Evolutionary conservation across 1,140 invertebrate species (phyloP).

Genomic region (Zaprionus africanus): DNA sequence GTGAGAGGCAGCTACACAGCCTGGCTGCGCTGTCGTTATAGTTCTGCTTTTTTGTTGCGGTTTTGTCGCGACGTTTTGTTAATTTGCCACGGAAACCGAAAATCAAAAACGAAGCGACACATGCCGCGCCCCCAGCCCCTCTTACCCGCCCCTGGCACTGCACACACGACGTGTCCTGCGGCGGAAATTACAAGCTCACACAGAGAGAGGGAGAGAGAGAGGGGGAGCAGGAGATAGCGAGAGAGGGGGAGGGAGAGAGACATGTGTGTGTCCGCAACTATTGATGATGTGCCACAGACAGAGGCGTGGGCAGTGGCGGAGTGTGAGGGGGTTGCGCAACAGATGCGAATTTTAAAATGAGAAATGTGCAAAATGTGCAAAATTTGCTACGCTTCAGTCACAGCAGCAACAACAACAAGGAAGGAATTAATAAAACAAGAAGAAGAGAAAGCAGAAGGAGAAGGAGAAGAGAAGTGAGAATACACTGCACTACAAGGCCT

Average conservation of each 20-base stretch:
- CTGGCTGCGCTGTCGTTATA: constrained; percentile 24
- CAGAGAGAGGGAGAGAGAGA: constrained; percentile 3
- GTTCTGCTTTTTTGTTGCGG: constrained; percentile 55
- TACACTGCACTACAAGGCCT: too few species aligned
- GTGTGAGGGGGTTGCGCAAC: constrained; percentile 27
- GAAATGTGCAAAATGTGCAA: constrained; percentile 54
- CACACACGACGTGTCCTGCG: constrained; percentile 54
- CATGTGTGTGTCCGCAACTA: constrained; percentile 32
- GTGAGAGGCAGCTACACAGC: not conserved
- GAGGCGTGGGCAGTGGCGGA: not conserved
- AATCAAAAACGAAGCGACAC: constrained; percentile 48
- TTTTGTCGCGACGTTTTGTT: constrained; percentile 75
- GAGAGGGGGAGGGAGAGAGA: not conserved
- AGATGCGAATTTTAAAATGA: constrained; percentile 58
- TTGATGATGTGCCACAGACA: constrained; percentile 8
- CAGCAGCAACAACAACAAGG: constrained; percentile 14
- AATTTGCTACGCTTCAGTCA: constrained; percentile 36
- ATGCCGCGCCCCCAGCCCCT: not conserved
- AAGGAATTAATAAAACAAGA: constrained; percentile 22
- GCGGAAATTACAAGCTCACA: constrained; percentile 58
- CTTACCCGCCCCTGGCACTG: not conserved
- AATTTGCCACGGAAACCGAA: constrained; percentile 70
- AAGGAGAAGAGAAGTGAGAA: too few species aligned
- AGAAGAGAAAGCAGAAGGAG: too few species aligned
- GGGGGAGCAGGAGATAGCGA: not conserved